Base-by-base conservation (phyloP, 2,797 vertebrate genomes). In the Myripristis murdjan region DNA sequence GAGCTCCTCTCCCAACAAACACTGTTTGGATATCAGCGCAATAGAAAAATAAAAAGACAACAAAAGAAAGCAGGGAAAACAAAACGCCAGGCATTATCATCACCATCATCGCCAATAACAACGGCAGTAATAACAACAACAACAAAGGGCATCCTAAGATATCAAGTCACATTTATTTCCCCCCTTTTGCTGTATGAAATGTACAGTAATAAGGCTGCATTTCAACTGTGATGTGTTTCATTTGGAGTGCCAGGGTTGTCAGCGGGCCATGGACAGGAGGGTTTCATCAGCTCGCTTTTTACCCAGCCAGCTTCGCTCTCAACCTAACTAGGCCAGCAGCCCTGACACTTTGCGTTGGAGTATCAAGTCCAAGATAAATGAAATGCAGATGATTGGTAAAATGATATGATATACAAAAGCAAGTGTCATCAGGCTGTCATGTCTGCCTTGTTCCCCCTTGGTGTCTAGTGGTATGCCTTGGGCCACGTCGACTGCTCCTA, bases 371-470 rank as follows among this genome's bases (percentile, higher is more conserved):
- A 80, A 83, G 84, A 92, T 81, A 92, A 92, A 91, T 91, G 86
- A 92, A 91, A 93, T 85, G 88, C 91, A 93, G 92, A 94, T 93
- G 93, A 94, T 94, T 92, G 90, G 89, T 92, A 69, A 90, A 92
- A 93, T 92, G 90, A 94, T 91, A 91, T 64, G 89, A 94, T 90
- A 86, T 87, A 93, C 89, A 91, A 93, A 93, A 91, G 87, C 88
- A 79, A 89, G 87, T 91, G 92, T 94, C 91, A 91, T 81, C 85
- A 77, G 79, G 82, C 89, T 92, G 91, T 93, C 89, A 87, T 70
- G 79, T 91, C 75, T 81, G 87, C 83, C 83, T 85, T 82, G 87
- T 83, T 82, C 79, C 78, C 76, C 77, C 59, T 82, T 83, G 77
- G 88, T 91, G 87, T 89, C 87, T 76, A 24, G 77, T 81, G 68